Evolutionary conservation across 2,797 vertebrate genomes (phyloP).

Genomic region (Ctenosaura bakeri): DNA sequence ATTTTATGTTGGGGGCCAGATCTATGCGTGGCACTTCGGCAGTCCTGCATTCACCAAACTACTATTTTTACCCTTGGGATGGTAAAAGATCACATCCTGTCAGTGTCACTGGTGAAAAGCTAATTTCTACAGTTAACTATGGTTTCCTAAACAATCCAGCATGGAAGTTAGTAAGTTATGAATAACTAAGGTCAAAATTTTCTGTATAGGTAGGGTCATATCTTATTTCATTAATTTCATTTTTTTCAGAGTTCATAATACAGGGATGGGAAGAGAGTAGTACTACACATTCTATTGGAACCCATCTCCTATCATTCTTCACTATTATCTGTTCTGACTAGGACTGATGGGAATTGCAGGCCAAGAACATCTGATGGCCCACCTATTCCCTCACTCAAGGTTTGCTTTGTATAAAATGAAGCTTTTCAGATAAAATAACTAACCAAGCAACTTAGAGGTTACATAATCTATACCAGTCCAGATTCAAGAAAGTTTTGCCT

Average conservation of each 20-base stretch:
- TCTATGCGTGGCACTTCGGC: no score
- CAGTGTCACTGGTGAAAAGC: no score
- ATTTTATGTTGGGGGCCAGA: no score
- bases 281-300: background rate
- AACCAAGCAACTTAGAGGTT: background rate
- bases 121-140: no score
- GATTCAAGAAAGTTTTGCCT: background rate
- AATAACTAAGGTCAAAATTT: background rate
- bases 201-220: background rate
- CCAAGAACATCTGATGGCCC: background rate
- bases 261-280: background rate
- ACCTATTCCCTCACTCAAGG: background rate
- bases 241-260: background rate
- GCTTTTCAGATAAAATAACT: background rate
- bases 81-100: no score
- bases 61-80: no score
- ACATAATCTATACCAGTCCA: background rate
- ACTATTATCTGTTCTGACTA: background rate
- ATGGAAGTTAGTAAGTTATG: background rate
- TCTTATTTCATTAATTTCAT: background rate
- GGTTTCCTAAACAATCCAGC: background rate
- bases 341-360: background rate
- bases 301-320: background rate
- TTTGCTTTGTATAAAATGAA: background rate
- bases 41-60: no score